Base-by-base conservation (phyloP, 2,888 invertebrate genomes). In the Rhorus exstirpatorius region DNA sequence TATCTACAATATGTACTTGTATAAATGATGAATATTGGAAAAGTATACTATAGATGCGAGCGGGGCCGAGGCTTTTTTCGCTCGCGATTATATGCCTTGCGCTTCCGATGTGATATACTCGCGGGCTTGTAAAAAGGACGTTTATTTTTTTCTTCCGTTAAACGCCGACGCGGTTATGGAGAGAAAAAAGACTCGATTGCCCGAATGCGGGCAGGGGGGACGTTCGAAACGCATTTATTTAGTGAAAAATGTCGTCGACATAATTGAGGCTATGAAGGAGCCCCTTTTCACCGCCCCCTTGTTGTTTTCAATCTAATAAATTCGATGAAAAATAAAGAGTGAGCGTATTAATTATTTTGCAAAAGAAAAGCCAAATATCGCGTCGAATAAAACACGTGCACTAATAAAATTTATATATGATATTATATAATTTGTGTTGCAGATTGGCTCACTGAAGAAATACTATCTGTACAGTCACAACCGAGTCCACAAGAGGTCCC, bases 381-480 rank as follows among this genome's bases (percentile, higher is more conserved):
- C n/a, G n/a, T n/a, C n/a, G n/a, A n/a, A n/a, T n/a, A n/a, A n/a
- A n/a, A n/a, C n/a, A n/a, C n/a, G n/a, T n/a, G n/a, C n/a, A n/a
- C n/a, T n/a, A n/a, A n/a, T n/a, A n/a, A n/a, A n/a, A n/a, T n/a
- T n/a, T 31, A 3, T 31, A 3, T 31, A 31, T 6, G 31, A 31
- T 31, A 31, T 31, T 31, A 6, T 31, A 31, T 31, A 31, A 31
- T 31, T 31, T 53, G 8, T 21, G 90, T 96, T 96, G 80, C 96
- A 99, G 98, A 97, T 99, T 92, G 98, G 98, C 84, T 95, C 97
- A 83, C 94, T 99, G 91, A 96, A 96, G 91, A 96, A 96, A 88
- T 98, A 96, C 93, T 99, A 97, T 93, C 94, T 98, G 89, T 96
- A 98, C 92, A 96, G 97, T 90, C 98, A 98, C 93, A 95, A 96